Base-by-base conservation (phyloP, 1,140 invertebrate genomes). In the Zaprionus davidi region DNA sequence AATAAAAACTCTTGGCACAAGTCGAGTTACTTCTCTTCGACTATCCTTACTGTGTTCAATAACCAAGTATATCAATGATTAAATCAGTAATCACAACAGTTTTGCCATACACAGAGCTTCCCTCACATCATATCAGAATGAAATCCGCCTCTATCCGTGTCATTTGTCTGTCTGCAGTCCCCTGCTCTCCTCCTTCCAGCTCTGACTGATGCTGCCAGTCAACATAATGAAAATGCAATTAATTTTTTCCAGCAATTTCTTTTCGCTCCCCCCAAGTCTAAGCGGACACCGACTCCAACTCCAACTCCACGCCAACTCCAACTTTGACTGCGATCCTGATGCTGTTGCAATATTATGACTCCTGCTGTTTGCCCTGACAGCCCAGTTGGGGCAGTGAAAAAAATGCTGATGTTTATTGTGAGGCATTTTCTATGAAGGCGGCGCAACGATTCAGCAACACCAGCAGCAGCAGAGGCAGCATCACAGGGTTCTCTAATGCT, bases 161-260 rank as follows among this genome's bases (percentile, higher is more conserved):
- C 85, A 88, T 88, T 88, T 90, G 81, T 88, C 85, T 81, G 84
- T 87, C 84, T 87, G 78, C 75, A 6, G n/a, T 24, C 1, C 60
- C 9, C 28, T 46, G 11, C 24, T 5, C 24, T 26, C 3, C 24
- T 26, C 17, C 28, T 9, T 24, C 38, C 20, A n/a, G 24, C 56
- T 69, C 73, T 71, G 56, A 57, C 80, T 78, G 74, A 73, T 74
- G 72, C 75, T 73, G 76, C 73, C 82, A 82, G 87, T 86, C 90
- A 90, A 91, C 91, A 92, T 92, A 92, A 92, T 92, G 91, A 92
- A 92, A 92, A 92, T 92, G 91, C 91, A 92, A 92, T 92, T 92
- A 92, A 92, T 92, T 91, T 91, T 88, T 91, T 91, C 90, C 85
- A 90, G 80, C 85, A 81, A 88, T 91, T 92, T 92, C 79, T 86